Percentiles rank a stretch among this genome's conserved stretches.
Evolutionary conservation across 2,113 vertebrate genomes (phyloP).

Genomic region (Polypterus senegalus): DNA sequence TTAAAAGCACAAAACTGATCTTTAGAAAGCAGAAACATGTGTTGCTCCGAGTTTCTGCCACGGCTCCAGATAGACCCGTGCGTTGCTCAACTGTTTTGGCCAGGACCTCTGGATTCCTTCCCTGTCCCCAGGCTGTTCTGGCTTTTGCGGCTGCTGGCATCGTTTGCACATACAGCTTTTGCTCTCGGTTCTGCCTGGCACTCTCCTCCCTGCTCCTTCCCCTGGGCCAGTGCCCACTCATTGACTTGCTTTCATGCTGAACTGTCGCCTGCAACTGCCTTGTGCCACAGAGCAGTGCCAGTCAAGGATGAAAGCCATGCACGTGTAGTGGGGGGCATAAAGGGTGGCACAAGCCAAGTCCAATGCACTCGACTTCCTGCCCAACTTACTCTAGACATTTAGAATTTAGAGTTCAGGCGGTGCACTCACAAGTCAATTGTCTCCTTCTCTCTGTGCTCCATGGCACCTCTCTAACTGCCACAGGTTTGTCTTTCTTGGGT

Average conservation of each 20-base stretch:
- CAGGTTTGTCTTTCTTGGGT: too few species aligned
- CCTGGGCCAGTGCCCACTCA: not conserved
- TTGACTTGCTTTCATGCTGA: not conserved
- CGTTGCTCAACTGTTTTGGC: not conserved
- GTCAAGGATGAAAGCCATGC: too few species aligned
- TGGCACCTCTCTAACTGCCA: too few species aligned
- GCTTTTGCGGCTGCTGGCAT: not conserved
- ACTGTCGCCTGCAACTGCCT: conserved; percentile 9
- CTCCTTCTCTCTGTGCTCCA: too few species aligned
- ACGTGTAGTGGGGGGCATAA: too few species aligned
- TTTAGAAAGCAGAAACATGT: conserved; percentile 48
- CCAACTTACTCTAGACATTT: too few species aligned
- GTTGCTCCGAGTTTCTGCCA: conserved; percentile 29
- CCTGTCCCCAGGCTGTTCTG: not conserved
- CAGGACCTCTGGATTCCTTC: conserved; percentile 4
- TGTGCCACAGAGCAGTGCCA: not conserved
- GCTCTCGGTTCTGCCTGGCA: not conserved
- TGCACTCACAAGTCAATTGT: too few species aligned
- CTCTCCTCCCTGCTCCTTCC: not conserved
- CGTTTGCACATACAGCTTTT: not conserved
- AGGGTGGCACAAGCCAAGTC: too few species aligned
- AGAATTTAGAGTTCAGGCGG: too few species aligned
- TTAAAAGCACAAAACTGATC: conserved; percentile 32
- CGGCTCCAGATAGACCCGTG: conserved; percentile 11
- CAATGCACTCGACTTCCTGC: too few species aligned